Evolutionary conservation across 1,140 invertebrate species (phyloP), one percentile per base, ranked within the genome.

Genomic region (Asobara japonica): DNA sequence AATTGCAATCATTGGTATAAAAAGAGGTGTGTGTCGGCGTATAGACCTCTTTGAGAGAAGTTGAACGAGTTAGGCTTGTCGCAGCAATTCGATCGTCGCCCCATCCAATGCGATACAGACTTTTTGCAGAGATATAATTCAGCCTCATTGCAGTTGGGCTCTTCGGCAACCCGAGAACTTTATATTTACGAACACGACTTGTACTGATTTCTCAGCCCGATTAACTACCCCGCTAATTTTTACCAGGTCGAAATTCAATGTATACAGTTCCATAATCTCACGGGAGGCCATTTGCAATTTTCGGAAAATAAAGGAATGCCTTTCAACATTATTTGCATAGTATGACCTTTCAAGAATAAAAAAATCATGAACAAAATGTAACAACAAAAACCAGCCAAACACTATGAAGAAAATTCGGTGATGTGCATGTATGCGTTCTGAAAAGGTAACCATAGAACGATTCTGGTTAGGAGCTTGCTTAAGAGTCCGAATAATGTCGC

Each of bases 1-100:
- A 83, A 85, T 83, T 81, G 79, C 81, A 72, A 80, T 85, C 79
- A 80, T 82, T 82, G 76, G 45, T 22, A 71, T 77, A 82, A 81
- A 85, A 80, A 78, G 80, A 80, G 79, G 79, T 80, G 79, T 80
- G 78, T 48, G 77, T 48, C 45, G 68, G 36, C 76, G 73, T 74
- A 61, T 64, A 48, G 76, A 16, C 6, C 72, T 73, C 66, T 56
- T 56, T 56, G 51, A 56, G 51, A 22, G 51, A 22, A 18, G 51
- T 56, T 56, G 41, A 18, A 45, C n/a, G 5, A 16, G 41, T 45
- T 45, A 45, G 41, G 41, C 41, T 56, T 20, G 51, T 18, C 22
- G 51, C 25, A 22, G 51, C 22, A 13, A 56, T 56, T 56, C 51
- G 20, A 56, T 56, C 51, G 51, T 56, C 22, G 51, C 51, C 51